phyloP scores from a whole-genome alignment of 2,888 invertebrate species.

The Macrostomum cliftonense region DNA sequence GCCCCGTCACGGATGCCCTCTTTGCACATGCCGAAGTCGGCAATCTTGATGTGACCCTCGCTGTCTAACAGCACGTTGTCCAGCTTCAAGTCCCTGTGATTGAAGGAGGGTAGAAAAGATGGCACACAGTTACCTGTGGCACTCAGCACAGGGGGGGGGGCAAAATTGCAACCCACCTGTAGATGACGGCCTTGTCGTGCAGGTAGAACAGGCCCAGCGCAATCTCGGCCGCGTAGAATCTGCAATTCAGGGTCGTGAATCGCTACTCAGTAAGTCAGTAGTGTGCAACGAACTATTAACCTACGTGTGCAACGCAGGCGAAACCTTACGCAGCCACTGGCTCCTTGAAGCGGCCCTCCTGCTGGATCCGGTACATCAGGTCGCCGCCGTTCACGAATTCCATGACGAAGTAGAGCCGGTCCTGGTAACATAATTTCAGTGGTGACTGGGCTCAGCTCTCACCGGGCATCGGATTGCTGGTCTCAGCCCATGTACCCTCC shows the following conservation, averaged over 20 bases:
- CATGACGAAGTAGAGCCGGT: conserved; percentile 97
- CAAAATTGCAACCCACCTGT: conserved; percentile 41
- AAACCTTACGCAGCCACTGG: conserved; percentile 97
- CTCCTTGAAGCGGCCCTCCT: conserved; percentile 97
- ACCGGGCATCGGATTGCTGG: too few species aligned
- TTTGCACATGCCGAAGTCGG: conserved; percentile 99
- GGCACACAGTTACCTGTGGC: too few species aligned
- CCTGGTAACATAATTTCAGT: conserved; percentile 44
- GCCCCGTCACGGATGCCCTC: conserved; percentile 63
- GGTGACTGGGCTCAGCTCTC: too few species aligned
- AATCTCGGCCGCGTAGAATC: conserved; percentile 95
- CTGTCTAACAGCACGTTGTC: conserved; percentile 91
- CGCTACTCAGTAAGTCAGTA: too few species aligned
- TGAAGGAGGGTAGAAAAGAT: too few species aligned
- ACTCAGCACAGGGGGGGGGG: too few species aligned
- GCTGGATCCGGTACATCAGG: conserved; percentile 99
- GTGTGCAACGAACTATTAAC: too few species aligned
- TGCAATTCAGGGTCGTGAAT: conserved; percentile 36
- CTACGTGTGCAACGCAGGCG: too few species aligned
- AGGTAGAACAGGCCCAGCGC: conserved; percentile 91
- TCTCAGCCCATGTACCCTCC: too few species aligned
- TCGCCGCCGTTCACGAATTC: conserved; percentile 99
- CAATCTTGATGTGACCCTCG: conserved; percentile 97
- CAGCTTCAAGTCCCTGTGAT: conserved; percentile 74
- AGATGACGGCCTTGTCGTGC: conserved; percentile 79